Evolutionary conservation across 1,140 invertebrate genomes (phyloP).

Genomic region (Bombus affinis): DNA sequence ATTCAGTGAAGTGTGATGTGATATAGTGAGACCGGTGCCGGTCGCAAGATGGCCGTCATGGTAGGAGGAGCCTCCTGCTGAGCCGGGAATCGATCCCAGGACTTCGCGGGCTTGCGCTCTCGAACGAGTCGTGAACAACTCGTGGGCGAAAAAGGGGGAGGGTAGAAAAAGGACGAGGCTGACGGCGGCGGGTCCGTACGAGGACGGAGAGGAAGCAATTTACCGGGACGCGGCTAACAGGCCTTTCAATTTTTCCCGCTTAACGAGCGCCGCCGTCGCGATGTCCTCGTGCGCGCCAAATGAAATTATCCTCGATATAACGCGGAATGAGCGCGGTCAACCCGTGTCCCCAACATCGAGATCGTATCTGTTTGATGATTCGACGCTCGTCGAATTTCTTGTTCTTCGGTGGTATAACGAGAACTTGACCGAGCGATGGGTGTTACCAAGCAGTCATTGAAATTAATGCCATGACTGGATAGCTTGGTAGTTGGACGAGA

Average conservation of each 20-base stretch:
- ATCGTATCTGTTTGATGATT: constrained; percentile 34
- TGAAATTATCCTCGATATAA: constrained; percentile 75
- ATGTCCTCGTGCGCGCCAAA: constrained; percentile 69
- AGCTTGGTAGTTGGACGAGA: background rate
- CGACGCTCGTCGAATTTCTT: background rate
- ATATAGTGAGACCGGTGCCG: constrained; percentile 79
- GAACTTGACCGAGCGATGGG: too few species aligned
- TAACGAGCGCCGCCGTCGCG: constrained; percentile 70
- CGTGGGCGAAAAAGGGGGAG: constrained; percentile 60
- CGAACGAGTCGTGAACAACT: constrained; percentile 67
- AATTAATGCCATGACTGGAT: background rate
- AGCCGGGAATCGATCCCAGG: constrained; percentile 81
- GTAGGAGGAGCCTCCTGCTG: constrained; percentile 82
- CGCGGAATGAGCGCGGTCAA: constrained; percentile 32
- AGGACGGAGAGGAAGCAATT: constrained; percentile 63
- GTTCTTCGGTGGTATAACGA: background rate
- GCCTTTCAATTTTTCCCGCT: constrained; percentile 72
- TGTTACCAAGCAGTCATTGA: background rate
- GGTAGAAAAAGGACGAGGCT: constrained; percentile 60
- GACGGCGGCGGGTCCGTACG: constrained; percentile 40
- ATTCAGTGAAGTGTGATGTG: constrained; percentile 80
- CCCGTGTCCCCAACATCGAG: constrained; percentile 5
- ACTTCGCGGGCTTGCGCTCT: constrained; percentile 79
- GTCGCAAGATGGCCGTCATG: constrained; percentile 81
- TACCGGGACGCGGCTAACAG: constrained; percentile 70